A percentile compares a stretch with the other conserved stretches of the same genome.
These are phyloP conservation scores for Ennomos quercinarius DNA, from an alignment of 2,888 invertebrate genomes.

Conservation along the genomic window DNA sequence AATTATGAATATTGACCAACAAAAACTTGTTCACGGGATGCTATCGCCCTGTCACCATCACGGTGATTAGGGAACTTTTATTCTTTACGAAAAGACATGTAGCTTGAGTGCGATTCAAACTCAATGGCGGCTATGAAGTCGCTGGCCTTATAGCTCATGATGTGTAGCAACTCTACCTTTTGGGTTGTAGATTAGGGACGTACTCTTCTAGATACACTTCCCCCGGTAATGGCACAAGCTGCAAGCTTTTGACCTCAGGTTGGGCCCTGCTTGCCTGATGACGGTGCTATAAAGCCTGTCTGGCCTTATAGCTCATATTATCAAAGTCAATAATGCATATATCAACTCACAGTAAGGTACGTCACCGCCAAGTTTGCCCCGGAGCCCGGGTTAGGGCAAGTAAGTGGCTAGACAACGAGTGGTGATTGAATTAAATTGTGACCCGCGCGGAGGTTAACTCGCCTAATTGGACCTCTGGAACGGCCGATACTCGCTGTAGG, in stretches of 20 bases:
- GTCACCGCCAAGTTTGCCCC: slow-evolving; percentile 17
- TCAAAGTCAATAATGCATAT: background rate
- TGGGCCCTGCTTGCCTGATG: no score
- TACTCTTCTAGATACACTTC: no score
- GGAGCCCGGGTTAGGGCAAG: background rate
- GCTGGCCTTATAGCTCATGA: no score
- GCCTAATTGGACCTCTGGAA: slow-evolving; percentile 64
- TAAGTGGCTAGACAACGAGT: slow-evolving; percentile 34
- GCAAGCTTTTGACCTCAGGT: no score
- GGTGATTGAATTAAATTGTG: slow-evolving; percentile 73
- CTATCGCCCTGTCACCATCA: slow-evolving; percentile 35
- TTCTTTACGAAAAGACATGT: background rate
- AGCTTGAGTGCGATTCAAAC: no score
- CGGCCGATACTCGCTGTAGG: background rate
- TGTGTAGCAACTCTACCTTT: no score
- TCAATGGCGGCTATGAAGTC: no score
- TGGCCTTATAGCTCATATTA: no score
- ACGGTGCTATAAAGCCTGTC: no score
- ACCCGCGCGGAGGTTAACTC: slow-evolving; percentile 73
- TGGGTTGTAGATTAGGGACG: no score
- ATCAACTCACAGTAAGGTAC: background rate
- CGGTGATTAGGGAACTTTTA: slow-evolving; percentile 24
- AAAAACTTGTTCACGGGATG: slow-evolving; percentile 39
- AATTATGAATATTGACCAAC: slow-evolving; percentile 77
- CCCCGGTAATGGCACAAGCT: no score